A percentile compares a stretch with the other conserved stretches of the same genome.
Conservation (phyloP, 2,113 vertebrate genomes). For the Antechinus stuartii region DNA sequence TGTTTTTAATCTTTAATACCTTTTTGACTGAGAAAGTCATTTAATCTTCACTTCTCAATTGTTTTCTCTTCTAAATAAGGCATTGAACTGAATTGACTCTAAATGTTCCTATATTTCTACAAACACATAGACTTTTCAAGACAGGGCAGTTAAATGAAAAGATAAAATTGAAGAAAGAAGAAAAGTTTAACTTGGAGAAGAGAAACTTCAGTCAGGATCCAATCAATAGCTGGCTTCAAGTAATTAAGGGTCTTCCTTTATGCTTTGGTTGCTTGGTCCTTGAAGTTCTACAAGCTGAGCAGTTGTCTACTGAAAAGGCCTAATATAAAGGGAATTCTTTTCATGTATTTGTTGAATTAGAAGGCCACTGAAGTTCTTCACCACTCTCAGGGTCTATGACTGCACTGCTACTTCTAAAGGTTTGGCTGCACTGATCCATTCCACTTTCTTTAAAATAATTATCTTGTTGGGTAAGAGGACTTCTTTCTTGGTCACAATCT, state of each 20-base stretch:
- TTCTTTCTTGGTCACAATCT: not conserved
- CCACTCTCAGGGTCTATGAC: not conserved
- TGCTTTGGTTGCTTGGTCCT: not conserved
- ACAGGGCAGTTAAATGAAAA: not conserved
- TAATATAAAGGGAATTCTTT: not conserved
- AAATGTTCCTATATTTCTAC: not conserved
- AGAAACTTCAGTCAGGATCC: not conserved
- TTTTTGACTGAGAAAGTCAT: not conserved
- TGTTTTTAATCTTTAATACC: not conserved
- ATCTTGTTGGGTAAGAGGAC: not conserved
- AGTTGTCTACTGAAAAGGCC: rapidly evolving
- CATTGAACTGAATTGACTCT: not conserved
- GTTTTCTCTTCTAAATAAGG: not conserved
- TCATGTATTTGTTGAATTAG: not conserved
- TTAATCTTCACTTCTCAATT: not conserved
- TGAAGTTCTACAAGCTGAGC: too few relatives aligned
- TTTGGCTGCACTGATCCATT: not conserved
- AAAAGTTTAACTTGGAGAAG: not conserved
- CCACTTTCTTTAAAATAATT: not conserved
- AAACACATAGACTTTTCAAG: not conserved
- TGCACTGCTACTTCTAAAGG: not conserved
- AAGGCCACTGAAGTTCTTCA: not conserved
- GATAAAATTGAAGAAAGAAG: not conserved
- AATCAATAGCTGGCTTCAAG: not conserved
- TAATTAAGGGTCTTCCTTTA: not conserved